phyloP scores from a whole-genome alignment of 2,797 vertebrate species.

The Acropternis orthonyx region DNA sequence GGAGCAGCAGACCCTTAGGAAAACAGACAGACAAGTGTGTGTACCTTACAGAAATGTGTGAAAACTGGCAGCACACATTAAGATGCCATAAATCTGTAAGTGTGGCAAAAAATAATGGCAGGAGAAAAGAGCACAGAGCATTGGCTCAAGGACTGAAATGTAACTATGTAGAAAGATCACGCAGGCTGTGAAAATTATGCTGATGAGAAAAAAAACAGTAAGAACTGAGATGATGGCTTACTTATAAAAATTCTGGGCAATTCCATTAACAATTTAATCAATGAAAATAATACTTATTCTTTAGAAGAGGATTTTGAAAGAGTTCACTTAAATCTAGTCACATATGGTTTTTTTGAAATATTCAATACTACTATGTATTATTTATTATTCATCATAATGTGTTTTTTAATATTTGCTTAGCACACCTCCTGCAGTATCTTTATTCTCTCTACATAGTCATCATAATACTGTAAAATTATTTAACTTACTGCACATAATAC shows the following conservation, averaged over 20 bases:
- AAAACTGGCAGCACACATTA: background rate
- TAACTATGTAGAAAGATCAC: background rate
- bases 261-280: background rate
- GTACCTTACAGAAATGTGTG: background rate
- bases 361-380: background rate
- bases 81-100: background rate
- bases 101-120: fast-evolving
- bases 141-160: background rate
- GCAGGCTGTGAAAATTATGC: background rate
- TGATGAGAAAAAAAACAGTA: background rate
- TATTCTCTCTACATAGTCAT: background rate
- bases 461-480: background rate
- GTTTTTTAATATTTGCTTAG: background rate
- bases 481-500: background rate
- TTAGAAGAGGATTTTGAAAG: background rate
- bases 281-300: background rate
- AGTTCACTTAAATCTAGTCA: background rate
- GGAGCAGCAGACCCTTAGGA: background rate
- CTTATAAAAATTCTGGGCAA: background rate
- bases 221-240: background rate
- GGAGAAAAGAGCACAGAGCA: background rate
- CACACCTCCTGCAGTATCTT: background rate
- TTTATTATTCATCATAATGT: background rate
- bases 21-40: fast-evolving
- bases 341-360: background rate